Conservation (phyloP, 2,113 vertebrate genomes). For the Chitala chitala region DNA sequence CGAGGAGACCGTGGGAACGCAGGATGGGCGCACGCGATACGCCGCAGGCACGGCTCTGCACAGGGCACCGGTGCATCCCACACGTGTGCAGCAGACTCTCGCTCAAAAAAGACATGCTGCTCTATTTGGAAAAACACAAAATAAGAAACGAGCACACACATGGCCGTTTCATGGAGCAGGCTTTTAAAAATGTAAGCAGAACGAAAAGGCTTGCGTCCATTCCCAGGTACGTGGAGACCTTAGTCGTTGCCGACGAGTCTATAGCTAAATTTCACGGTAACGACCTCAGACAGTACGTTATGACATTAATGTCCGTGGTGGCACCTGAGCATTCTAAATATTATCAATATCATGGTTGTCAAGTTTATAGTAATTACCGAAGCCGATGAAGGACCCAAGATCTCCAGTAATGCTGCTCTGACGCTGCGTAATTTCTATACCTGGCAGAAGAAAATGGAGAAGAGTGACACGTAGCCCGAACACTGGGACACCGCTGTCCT, state of each 20-base stretch:
- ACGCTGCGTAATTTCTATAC: conserved; percentile 94
- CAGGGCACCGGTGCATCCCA: conserved; percentile 59
- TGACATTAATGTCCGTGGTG: conserved; percentile 89
- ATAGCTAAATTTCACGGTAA: conserved; percentile 91
- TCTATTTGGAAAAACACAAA: conserved; percentile 76
- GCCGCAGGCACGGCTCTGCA: conserved; percentile 62
- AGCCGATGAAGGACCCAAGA: conserved; percentile 85
- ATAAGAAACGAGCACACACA: conserved; percentile 32
- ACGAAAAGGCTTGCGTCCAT: conserved; percentile 86
- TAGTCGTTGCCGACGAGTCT: conserved; percentile 90
- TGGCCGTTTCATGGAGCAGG: conserved; percentile 49
- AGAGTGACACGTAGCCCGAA: conserved; percentile 88
- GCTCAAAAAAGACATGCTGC: conserved; percentile 64
- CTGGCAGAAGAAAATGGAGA: conserved; percentile 98
- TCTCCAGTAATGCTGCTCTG: conserved; percentile 87
- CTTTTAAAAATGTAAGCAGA: conserved; percentile 57
- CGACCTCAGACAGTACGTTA: conserved; percentile 86
- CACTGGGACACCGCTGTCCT: conserved; percentile 98
- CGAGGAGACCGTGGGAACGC: conserved; percentile 17
- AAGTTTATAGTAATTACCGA: conserved; percentile 84
- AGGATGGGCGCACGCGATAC: conserved; percentile 69
- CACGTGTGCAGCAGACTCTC: conserved; percentile 80
- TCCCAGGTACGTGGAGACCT: conserved; percentile 87
- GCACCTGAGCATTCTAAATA: conserved; percentile 88
- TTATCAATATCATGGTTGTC: conserved; percentile 83